Conservation (phyloP, 2,888 invertebrate species). For the Patella pellucida region DNA sequence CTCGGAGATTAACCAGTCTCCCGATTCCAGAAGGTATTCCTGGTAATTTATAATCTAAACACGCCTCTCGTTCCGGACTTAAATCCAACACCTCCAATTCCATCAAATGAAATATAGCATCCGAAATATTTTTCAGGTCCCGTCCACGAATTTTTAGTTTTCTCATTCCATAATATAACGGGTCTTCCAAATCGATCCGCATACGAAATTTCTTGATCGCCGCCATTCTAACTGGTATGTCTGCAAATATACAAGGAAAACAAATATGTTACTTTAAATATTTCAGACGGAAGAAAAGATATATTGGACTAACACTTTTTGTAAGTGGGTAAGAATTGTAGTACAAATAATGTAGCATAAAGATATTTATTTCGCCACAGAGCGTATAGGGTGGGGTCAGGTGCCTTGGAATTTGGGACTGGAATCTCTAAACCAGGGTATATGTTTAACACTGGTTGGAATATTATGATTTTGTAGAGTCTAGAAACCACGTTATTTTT, state of each 20-base stretch:
- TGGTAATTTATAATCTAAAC: slow-evolving; percentile 64
- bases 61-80: slow-evolving; percentile 69
- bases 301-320: no score
- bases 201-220: slow-evolving; percentile 48
- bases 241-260: slow-evolving; percentile 13
- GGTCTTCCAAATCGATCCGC: slow-evolving; percentile 63
- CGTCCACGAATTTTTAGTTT: slow-evolving; percentile 65
- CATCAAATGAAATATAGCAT: slow-evolving; percentile 62
- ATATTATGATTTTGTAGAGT: no score
- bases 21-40: slow-evolving; percentile 63
- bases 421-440: no score
- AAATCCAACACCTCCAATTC: slow-evolving; percentile 69
- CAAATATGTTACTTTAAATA: not conserved
- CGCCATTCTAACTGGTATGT: slow-evolving; percentile 17
- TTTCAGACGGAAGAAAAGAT: no score
- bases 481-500: no score
- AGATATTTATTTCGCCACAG: no score
- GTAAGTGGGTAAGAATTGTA: no score
- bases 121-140: slow-evolving; percentile 61
- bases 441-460: no score
- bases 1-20: slow-evolving; percentile 61
- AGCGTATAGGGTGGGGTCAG: no score
- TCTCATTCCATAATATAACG: slow-evolving; percentile 58
- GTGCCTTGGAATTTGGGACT: no score
- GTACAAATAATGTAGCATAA: no score